Base-by-base conservation (phyloP, 2,113 vertebrate genomes). In the Nesospiza acunhae region DNA sequence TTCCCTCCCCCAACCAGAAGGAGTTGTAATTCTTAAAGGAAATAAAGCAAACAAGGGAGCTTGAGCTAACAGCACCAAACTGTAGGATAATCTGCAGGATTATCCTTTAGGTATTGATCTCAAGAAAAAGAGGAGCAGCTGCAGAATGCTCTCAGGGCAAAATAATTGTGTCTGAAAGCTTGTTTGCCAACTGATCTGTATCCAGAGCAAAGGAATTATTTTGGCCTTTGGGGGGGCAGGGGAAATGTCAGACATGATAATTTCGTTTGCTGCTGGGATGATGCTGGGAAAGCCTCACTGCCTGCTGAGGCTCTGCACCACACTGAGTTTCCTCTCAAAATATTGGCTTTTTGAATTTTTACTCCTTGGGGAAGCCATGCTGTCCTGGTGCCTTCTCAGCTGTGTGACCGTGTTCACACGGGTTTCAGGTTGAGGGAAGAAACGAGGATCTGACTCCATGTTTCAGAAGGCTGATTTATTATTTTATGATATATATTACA, bases 81-180 rank as follows among this genome's bases (percentile, higher is more conserved):
- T 88, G 90, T 4, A 33, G 87, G 94, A 76, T 91, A 88, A 96
- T 90, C 94, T 94, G 90, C 46, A 80, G 94, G 96, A 95, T 95
- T 96, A 94, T 85, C 88, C 96, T 94, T 52, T 64, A 73, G 94
- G 87, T 94, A 96, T 92, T 93, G 92, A 93, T 88, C 90, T 80
- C 81, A 19, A 82, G 90, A 39, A 87, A 94, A 91, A 94, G 94
- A 94, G 87, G 70, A 94, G 84, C 91, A 97, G 96, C 89, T 96
- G 91, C 93, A 87, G 95, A 85, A 89, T 91, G 81, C 95, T 97
- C 84, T 91, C 70, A 76, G 75, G 91, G 89, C 67, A 87, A 72
- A 95, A 95, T 91, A 85, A 96, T 78, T 77, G 62, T 31, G 90
- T 90, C 59, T 75, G 88, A 60, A 80, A 84, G 69, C 41, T 82